phyloP scores from a whole-genome alignment of 2,888 invertebrate genomes.

The Cerastis leucographa region DNA sequence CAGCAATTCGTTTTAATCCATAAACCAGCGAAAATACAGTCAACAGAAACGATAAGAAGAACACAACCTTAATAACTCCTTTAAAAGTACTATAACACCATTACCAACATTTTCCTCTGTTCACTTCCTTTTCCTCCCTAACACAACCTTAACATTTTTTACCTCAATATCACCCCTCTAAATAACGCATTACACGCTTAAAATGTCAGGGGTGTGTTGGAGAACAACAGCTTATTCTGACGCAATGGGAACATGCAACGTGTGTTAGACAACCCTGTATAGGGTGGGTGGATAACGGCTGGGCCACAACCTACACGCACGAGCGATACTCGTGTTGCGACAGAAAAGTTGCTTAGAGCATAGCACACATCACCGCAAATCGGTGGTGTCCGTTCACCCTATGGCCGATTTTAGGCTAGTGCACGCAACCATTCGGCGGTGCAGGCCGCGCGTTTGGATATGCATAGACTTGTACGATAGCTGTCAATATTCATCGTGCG shows the following conservation, averaged over 20 bases:
- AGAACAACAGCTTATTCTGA: conserved; percentile 38
- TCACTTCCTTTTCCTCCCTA: not conserved
- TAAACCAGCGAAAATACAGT: too few relatives aligned
- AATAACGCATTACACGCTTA: conserved; percentile 43
- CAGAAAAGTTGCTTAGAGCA: not conserved
- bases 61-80: not conserved
- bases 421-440: too few relatives aligned
- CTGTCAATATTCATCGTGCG: not conserved
- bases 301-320: not conserved
- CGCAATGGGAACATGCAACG: conserved; percentile 42
- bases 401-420: too few relatives aligned
- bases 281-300: not conserved
- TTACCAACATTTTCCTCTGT: not conserved
- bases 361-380: not conserved
- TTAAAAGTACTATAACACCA: not conserved
- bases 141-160: conserved; percentile 14
- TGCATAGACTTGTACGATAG: not conserved
- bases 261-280: conserved; percentile 32
- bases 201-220: conserved; percentile 42
- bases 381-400: not conserved
- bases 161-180: conserved; percentile 28
- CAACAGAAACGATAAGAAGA: too few relatives aligned
- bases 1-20: too few relatives aligned
- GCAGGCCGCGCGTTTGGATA: not conserved
- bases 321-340: not conserved